Conservation (phyloP, 2,797 vertebrate species). For the Poeciliopsis paucimaculata region DNA sequence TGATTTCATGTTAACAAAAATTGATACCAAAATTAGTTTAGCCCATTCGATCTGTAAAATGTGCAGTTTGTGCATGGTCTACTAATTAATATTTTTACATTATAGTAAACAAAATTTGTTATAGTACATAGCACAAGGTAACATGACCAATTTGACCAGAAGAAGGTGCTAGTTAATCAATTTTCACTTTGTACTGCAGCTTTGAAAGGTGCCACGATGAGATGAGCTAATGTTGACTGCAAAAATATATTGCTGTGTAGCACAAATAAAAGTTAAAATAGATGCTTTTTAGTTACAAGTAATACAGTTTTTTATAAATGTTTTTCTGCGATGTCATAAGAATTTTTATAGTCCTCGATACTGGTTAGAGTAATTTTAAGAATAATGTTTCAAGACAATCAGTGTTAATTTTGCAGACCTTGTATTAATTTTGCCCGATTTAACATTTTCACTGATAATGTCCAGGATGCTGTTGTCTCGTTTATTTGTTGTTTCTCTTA, state of each 20-base stretch:
- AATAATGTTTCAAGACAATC: background rate
- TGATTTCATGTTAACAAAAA: no score
- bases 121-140: background rate
- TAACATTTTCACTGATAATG: background rate
- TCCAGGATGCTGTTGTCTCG: background rate
- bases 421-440: background rate
- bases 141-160: slow-evolving; percentile 24
- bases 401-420: background rate
- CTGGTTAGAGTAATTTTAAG: background rate
- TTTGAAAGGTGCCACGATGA: background rate
- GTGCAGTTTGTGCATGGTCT: background rate
- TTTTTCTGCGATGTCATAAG: background rate
- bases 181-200: no score
- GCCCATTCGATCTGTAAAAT: background rate
- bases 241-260: background rate
- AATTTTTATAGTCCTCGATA: background rate
- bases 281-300: background rate
- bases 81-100: background rate
- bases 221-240: background rate
- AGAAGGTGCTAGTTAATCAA: slow-evolving; percentile 35
- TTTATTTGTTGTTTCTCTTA: background rate
- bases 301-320: no score
- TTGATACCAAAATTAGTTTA: background rate
- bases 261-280: background rate
- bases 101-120: background rate